Base-by-base conservation (phyloP, 1,140 invertebrate species). In the Cyclina sinensis region DNA sequence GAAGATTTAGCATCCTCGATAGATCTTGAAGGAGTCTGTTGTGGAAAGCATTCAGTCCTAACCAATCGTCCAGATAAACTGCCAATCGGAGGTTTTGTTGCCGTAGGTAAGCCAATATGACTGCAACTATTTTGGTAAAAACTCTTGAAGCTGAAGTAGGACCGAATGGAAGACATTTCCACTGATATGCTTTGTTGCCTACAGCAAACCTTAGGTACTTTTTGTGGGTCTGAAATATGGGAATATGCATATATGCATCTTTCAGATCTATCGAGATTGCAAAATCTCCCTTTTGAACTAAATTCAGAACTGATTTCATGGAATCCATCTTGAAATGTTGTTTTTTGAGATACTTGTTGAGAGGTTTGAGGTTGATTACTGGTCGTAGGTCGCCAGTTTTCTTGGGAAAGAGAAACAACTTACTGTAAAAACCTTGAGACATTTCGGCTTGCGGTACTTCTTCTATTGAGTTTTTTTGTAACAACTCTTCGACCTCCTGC, bases 311-410 rank as follows among this genome's bases (percentile, higher is more conserved):
- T 48, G 79, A 80, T 37, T 16, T n/a, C 16, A 86, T 43, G n/a
- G 86, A 89, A 21, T 89, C 89, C 89, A 90, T 91, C 78, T 90
- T 91, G 86, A 91, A 91, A 54, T 88, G 80, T 30, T 85, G 70
- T 14, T 87, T 81, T 11, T 4, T 35, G 0, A 88, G 43, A 84
- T 59, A 88, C 83, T 35, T 27, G 65, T 88, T 90, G 12, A 89
- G 39, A 11, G 74, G 27, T 62, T 27, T 88, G 27, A 86, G 46
- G 65, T 90, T 89, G 27, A 85, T 73, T 0, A 90, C 73, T 24
- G 82, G 86, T 54, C 90, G 70, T 12, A 89, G 4, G 59, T 85
- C 37, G 18, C 74, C 81, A 81, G 51, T 62, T 54, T 88, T 88
- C 37, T 90, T 88, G 30, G 85, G 88, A 27, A 88, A 70, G n/a